These are phyloP conservation scores for Acutogordius australiensis DNA, from an alignment of 2,888 invertebrate genomes.

Conservation along the genomic window DNA sequence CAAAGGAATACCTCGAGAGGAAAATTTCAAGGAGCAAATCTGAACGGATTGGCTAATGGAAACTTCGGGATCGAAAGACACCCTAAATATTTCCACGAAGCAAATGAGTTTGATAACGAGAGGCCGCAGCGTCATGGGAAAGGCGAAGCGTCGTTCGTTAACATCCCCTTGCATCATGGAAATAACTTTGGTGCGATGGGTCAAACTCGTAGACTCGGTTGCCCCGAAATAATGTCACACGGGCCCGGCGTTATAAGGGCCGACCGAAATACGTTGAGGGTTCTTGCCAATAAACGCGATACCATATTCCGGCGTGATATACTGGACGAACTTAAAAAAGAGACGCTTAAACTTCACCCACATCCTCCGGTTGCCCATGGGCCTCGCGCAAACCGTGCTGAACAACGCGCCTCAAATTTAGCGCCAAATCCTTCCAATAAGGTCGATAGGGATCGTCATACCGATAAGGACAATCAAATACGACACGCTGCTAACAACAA, in stretches of 20 bases:
- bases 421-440: neutral
- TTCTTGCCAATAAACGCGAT: neutral
- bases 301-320: neutral
- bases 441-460: neutral
- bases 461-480: neutral
- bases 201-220: too few species aligned
- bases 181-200: too few species aligned
- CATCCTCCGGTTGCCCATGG: neutral
- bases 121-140: neutral
- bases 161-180: neutral
- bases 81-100: too few species aligned
- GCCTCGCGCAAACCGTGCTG: too few species aligned
- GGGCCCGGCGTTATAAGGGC: neutral
- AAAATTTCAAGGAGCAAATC: neutral
- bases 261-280: neutral
- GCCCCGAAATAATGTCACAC: neutral
- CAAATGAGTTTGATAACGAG: neutral
- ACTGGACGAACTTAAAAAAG: constrained; percentile 6
- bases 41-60: neutral
- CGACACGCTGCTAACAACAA: neutral
- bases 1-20: neutral
- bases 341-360: neutral
- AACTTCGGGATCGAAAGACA: too few species aligned
- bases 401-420: too few species aligned
- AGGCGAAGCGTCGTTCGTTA: too few species aligned